Evolutionary conservation across 2,113 vertebrate species (phyloP).

Genomic region (Catagonus wagneri): DNA sequence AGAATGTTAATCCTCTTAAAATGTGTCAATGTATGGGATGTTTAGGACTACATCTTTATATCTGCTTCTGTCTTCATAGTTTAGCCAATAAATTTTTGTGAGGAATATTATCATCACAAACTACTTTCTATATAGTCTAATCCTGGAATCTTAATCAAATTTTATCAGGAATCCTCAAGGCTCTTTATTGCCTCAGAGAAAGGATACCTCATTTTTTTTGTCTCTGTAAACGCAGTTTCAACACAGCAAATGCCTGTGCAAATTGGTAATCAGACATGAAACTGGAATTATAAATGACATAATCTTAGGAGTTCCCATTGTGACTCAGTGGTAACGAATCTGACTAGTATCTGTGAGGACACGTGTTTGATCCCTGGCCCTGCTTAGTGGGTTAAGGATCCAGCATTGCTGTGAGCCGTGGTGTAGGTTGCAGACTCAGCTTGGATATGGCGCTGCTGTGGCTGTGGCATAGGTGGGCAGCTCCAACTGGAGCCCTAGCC

Average conservation of each 20-base stretch:
- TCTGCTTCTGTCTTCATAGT: slow-evolving; percentile 20
- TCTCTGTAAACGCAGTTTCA: slow-evolving; percentile 42
- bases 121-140: slow-evolving; percentile 53
- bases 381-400: no score
- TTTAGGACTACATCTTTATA: not conserved
- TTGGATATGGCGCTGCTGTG: no score
- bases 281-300: not conserved
- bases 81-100: slow-evolving; percentile 42
- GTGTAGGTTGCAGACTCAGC: no score
- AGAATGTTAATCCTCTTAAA: slow-evolving; percentile 53
- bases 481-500: no score
- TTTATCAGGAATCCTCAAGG: slow-evolving; percentile 45
- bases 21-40: not conserved
- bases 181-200: slow-evolving; percentile 54
- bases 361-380: no score
- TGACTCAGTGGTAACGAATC: no score
- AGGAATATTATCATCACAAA: slow-evolving; percentile 21
- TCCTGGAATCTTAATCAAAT: slow-evolving; percentile 43
- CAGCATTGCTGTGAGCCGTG: no score
- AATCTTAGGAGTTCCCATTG: not conserved
- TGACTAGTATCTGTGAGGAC: no score
- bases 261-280: slow-evolving; percentile 29
- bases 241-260: not conserved
- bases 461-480: no score
- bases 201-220: not conserved